Base-by-base conservation (phyloP, 2,113 vertebrate genomes). In the Ifrita kowaldi region DNA sequence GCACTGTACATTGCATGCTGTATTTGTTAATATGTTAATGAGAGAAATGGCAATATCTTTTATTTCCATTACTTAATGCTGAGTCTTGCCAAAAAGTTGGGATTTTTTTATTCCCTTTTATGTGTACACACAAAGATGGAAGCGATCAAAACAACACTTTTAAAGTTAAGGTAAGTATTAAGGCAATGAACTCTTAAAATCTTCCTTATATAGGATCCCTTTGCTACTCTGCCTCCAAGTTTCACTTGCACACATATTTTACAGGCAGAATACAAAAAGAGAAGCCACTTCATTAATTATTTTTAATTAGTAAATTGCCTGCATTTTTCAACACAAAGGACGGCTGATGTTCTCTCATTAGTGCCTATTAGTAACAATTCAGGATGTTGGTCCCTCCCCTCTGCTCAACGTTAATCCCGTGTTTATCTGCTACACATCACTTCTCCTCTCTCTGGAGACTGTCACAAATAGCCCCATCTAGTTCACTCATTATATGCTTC, bases 261-360 rank as follows among this genome's bases (percentile, higher is more conserved):
- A 63, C 30, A 70, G 39, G 42, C 35, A 92, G 24, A 77, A 67
- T 2, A 78, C 30, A 89, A 60, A 41, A 69, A 63, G 30, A 90
- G 7, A 86, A 75, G 35, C 37, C 17, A 88, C 24, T 7, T 67
- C 16, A 84, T 26, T 2, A 69, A 78, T 67, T 77, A 62, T 46
- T 84, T 92, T 87, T 92, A 91, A 89, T 92, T 90, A 90, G 44
- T 62, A 92, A 95, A 95, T 92, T 89, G 76, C 21, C 28, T 64
- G 46, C 33, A 46, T 90, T 81, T 84, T 90, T 65, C 56, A 90
- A 80, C 79, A 94, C 67, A 93, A 95, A 96, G 35, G 47, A 67
- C 13, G 9, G 68, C 39, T 74, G 35, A 28, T 62, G 35, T 59
- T 94, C 71, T 65, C 42, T 92, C 83, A 94, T 92, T 82, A 93